Evolutionary conservation across 2,113 vertebrate species (phyloP), one percentile per base, ranked within the genome.

Genomic region (Neogale vison): DNA sequence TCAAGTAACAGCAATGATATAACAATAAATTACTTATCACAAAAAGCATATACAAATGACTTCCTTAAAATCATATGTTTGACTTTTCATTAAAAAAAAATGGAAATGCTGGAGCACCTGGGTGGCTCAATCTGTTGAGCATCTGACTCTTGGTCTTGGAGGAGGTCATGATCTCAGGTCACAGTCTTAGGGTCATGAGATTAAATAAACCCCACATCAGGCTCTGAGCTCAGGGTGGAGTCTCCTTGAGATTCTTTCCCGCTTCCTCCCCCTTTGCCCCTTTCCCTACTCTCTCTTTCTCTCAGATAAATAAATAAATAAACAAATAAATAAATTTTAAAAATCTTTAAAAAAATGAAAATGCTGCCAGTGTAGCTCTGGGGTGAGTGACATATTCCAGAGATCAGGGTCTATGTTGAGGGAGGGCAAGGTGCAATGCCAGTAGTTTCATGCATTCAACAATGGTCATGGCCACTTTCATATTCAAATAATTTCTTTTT

Each of bases 11-110:
- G 20, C 21, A 88, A 88, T 1, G n/a, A 88, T 89, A 79, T 69
- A 94, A 36, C 42, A 96, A 82, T 83, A 94, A 89, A 55, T 94
- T 96, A 77, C 4, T 67, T 29, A 57, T 87, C 85, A 86, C 86
- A 90, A 94, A 95, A 86, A 14, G 21, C 77, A 90, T 86, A 82
- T 47, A 80, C 14, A 81, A 55, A 42, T 88, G 72, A 81, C 11
- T 93, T 96, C 76, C 72, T 90, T 65, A 59, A 95, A 34, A 95
- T 72, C 17, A 10, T 88, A 0, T 82, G 69, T 77, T 74, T 88
- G 50, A 88, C 50, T 52, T 21, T 79, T 91, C 18, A 82, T 57
- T 57, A 71, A 85, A 88, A 85, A n/a, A 80, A 69, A 69, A 20
- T 20, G 65, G n/a, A 69, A 69, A 69, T 69, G 34, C 67, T 36